Evolutionary conservation across 2,888 invertebrate species (phyloP), one percentile per base, ranked within the genome.

Genomic region (Drosophila nr. perissopoda): DNA sequence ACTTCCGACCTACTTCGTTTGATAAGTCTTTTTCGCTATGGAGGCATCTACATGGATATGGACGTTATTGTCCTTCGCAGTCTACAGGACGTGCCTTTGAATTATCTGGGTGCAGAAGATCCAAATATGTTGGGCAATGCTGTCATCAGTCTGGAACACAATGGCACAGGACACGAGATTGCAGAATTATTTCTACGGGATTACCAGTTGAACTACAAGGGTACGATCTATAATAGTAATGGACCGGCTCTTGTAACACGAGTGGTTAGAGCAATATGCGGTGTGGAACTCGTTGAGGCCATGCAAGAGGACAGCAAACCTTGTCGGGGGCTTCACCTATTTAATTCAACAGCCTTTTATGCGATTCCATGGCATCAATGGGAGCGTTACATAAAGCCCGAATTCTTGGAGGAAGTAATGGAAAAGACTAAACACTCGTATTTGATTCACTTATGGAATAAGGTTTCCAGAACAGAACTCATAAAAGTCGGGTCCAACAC

Each of bases 21-120:
- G 66, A 71, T 92, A 34, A 93, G 92, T 0, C 92, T 97, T 6
- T 96, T 95, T 94, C 96, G 96, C 88, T 97, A 94, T 91, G 96
- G 96, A 16, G 97, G 97, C 0, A 95, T 96, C 58, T 97, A 96
- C 90, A 91, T 97, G 60, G 97, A 97, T 84, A 93, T 96, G 77
- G 97, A 97, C 91, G 95, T 96, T 4, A 94, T 97, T 18, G 95
- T 96, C 4, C 94, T 94, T 27, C 95, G 94, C 76, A 91, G 82
- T 21, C 78, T 92, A 54, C 91, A 92, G 68, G 74, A 89, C 34
- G 51, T 91, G 3, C 49, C 59, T 0, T 34, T 60, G 2, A 72
- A 70, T 29, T 72, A 42, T 70, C 21, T 69, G 4, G 95, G 95
- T 7, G 94, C 94, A 1, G 95, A 96, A 91, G 94, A 94, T 4